Base-by-base conservation (phyloP, 2,113 vertebrate genomes). In the Clarias macrocephalus region DNA sequence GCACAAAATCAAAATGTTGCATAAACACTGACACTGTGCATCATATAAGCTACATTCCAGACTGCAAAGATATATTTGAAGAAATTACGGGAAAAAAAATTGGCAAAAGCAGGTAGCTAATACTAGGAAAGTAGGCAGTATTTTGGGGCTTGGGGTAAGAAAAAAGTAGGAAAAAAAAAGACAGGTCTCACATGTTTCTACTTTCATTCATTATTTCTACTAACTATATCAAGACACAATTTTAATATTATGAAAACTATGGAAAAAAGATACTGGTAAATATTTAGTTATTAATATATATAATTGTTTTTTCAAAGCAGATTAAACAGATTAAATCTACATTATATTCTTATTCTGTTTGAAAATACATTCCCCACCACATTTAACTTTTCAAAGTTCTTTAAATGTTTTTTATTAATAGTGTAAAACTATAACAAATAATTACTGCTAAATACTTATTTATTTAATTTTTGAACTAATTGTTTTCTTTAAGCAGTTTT, bases 1-100 rank as follows among this genome's bases (percentile, higher is more conserved):
- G 90, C 25, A 88, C 12, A 76, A 12, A 42, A 28, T 86, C 90
- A 62, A 62, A 73, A 25, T 12, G 0, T 30, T 48, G 48, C 7
- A 7, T 48, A 48, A 48, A 48, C 48, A 48, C 3, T 15, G 62
- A 59, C 33, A 48, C 7, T 48, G 7, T 48, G 48, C 48, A 48
- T 48, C 48, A 8, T 48, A 48, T 7, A 48, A 48, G 48, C 48
- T 48, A 48, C 48, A 48, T 48, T 48, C 48, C 48, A 8, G 48
- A 48, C 48, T 37, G 33, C 33, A 37, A 48, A 48, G 7, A 48
- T 48, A 48, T 48, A 48, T 48, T 48, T 7, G 0, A 48, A 48
- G 7, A 48, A 48, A 48, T 48, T 8, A 48, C 7, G 48, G 0
- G 7, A 48, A 8, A 48, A 48, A 48, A 48, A 48, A 7, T 48